Base-by-base conservation (phyloP, 1,140 invertebrate genomes). In the Drosophila asahinai region DNA sequence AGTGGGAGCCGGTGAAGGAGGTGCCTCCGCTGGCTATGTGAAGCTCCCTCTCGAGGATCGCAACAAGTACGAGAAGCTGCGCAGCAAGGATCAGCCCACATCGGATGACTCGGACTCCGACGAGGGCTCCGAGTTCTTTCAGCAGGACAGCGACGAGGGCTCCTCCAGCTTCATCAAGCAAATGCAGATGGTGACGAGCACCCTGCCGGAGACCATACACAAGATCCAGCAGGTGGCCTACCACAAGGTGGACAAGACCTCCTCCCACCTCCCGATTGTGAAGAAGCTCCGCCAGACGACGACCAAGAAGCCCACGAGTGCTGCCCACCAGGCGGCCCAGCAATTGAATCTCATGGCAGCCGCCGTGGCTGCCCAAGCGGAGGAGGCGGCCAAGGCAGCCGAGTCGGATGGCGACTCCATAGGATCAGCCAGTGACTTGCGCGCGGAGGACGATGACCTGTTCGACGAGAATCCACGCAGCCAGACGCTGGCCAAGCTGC, bases 41-140 rank as follows among this genome's bases (percentile, higher is more conserved):
- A 94, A 94, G 72, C 94, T 95, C 0, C 96, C 96, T 0, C 74
- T 95, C 0, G 96, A 97, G 77, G 96, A 97, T 92, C 93, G 96
- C 14, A 96, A 96, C n/a, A 97, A 97, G 77, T 97, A 97, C 81
- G 96, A 97, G 77, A 97, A 97, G 83, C 92, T 97, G n/a, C 94
- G 94, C 3, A 93, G 93, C 65, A 96, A 95, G 66, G 94, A 94
- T 52, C 86, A 90, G 58, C 90, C 94, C 6, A 95, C 95, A 19
- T 95, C 95, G 4, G 95, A 95, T 61, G 94, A 95, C 61, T 94
- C 95, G 7, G 94, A 92, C 14, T 93, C 93, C 59, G 86, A 71
- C 67, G 86, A 71, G 49, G 64, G 55, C 17, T 40, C 65, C 9
- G 83, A 92, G 38, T 89, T 82, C 63, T 89, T 89, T 70, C 80